Evolutionary conservation across 30 jellyfish, hydroid and myxozoan genomes (phyloP), one percentile per base, ranked within the genome.

Genomic region (Mastigias papua): DNA sequence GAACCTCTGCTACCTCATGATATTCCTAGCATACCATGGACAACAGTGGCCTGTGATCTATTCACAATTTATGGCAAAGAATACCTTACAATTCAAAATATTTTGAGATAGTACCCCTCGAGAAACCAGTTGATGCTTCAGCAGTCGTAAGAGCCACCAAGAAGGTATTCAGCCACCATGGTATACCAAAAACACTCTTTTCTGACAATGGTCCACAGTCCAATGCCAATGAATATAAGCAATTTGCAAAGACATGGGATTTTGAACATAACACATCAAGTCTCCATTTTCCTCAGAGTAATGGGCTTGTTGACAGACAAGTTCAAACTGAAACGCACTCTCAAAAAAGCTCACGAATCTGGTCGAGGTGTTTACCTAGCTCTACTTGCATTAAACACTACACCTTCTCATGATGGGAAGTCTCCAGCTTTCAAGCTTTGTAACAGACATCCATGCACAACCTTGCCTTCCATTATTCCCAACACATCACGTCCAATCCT

Each of bases 271-370:
- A 78, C 22, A 26, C 88, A 6, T 62, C 75, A 34, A 86, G 94
- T 48, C 94, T 89, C 57, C 75, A 86, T 30, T 58, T 71, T 34
- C 94, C 94, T 54, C 66, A 82, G 66, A 54, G 82, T 34, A 90
- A 90, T 49, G 97, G 97, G 28, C 91, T 82, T n/a, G 87, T 84
- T 37, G 94, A 81, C 74, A 89, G 92, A 50, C 72, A 79, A 29
- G 60, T 90, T 28, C 94, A 90, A 82, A 90, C 92, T n/a, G 80
- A 90, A 90, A 90, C 81, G 94, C 80, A 90, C 92, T 30, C 86
- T 86, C 32, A 86, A 72, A 34, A 86, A 72, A 64, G 88, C 89
- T 31, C 93, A 83, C 28, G 86, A 83, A 83, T 46, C 93, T 10
- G 86, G 93, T 69, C 61, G 73, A 54, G 94, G 73, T 62, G 76